Base-by-base conservation (phyloP, 1,140 invertebrate species). In the Drosophila saltans region DNA sequence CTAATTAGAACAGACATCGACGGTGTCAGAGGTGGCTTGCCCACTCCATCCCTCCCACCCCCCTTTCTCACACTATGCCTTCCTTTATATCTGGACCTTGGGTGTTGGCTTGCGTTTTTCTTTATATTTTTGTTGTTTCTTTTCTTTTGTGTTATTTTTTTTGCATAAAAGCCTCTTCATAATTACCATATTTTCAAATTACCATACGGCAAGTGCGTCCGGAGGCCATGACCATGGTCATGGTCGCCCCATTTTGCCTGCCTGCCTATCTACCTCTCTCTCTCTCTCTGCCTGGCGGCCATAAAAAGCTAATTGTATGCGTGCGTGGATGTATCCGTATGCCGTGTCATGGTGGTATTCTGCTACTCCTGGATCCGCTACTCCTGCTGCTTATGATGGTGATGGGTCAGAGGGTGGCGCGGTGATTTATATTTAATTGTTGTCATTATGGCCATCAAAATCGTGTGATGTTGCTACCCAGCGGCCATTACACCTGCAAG, bases 131-230 rank as follows among this genome's bases (percentile, higher is more conserved):
- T 11, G 24, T 48, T 7, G 57, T 9, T 61, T 66, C 61, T 10
- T 7, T 52, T 6, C 11, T 66, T 66, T 41, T 69, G 63, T 16
- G 36, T 40, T 68, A 66, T 28, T 45, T 67, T 36, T 43, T 83
- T 63, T 41, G 45, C 58, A 45, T 36, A 30, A 82, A 80, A 72
- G 68, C 76, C 65, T 67, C 78, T 62, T 83, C 84, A 89, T 89
- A 89, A 89, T 89, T 89, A 89, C 84, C 84, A 89, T 89, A 89
- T 89, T 89, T 89, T 89, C 85, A 89, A 84, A 89, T 89, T 89
- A 89, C 78, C 80, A 89, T 78, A 71, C 70, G 77, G 70, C 81
- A 86, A 78, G 81, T 82, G 75, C 69, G 80, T 57, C 40, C 65
- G 55, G 57, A 52, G 64, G 56, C 40, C 74, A 57, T 36, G 78